Evolutionary conservation across 2,888 invertebrate species (phyloP), one percentile per base, ranked within the genome.

Genomic region (Blera fallax): DNA sequence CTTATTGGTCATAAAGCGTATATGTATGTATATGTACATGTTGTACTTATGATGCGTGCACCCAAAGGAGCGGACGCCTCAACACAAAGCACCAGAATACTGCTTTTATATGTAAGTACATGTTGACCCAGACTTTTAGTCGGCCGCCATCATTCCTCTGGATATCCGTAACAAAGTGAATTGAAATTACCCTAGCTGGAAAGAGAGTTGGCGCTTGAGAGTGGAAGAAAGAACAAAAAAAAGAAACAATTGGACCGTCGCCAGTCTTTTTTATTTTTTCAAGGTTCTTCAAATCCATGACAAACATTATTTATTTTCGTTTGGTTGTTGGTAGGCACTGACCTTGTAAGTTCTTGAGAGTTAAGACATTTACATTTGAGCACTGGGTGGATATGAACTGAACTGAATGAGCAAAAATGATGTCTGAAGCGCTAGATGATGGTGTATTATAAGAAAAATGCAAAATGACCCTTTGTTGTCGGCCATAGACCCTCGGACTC

Each of bases 91-190:
- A 74, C 43, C 50, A 50, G 21, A 16, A 7, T 24, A 50, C n/a
- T 45, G 32, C 48, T 58, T n/a, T 27, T 60, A 27, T 50, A n/a
- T n/a, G n/a, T n/a, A n/a, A n/a, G n/a, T n/a, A 60, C 50, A 54
- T 58, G 56, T 58, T 67, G 67, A 76, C 76, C 76, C 65, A 67
- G 76, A 76, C 76, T 67, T 45, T 3, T 11, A 58, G 76, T 76
- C 76, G 56, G 58, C 65, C 58, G 29, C 21, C 29, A 27, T 8
- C 21, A 10, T 24, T 67, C 27, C 40, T 43, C 18, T 34, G 37
- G 10, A 45, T 37, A 27, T 56, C 8, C 21, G 40, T 45, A 52
- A 64, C 43, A 62, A 64, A 65, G 54, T 64, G 62, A 64, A 64
- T 74, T 64, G 24, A 64, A 62, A 29, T 29, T 50, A 10, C 40